A percentile compares a stretch with the other conserved stretches of the same genome.
phyloP scores from a whole-genome alignment of 2,797 vertebrate species.

The Sebastes iracundus region DNA sequence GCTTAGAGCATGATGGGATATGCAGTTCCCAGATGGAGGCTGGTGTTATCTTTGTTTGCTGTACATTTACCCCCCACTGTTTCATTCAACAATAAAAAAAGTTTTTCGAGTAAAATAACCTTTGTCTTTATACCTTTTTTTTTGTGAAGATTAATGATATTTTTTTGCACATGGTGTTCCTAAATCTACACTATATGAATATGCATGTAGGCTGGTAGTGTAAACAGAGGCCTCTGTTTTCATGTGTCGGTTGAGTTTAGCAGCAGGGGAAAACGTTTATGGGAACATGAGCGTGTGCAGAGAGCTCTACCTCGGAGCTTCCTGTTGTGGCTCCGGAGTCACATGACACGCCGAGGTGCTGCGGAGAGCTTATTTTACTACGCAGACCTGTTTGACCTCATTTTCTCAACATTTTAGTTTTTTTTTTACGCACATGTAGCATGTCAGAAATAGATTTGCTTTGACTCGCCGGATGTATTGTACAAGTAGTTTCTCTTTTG shows the following conservation, averaged over 20 bases:
- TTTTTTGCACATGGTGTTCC: neutral
- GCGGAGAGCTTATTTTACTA: slow-evolving; percentile 50
- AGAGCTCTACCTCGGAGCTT: slow-evolving; percentile 53
- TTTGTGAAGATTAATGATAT: neutral
- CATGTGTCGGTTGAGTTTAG: slow-evolving; percentile 34
- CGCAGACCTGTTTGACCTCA: slow-evolving; percentile 47
- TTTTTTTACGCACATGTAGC: neutral
- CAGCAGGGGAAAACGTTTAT: slow-evolving; percentile 36
- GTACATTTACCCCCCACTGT: slow-evolving; percentile 82
- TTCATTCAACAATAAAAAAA: slow-evolving; percentile 81
- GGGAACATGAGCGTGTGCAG: slow-evolving; percentile 39
- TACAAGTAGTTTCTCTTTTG: slow-evolving; percentile 42
- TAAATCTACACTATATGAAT: neutral
- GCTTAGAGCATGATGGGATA: slow-evolving; percentile 77
- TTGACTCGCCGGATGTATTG: slow-evolving; percentile 16
- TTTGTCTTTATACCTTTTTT: neutral
- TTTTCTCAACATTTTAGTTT: slow-evolving; percentile 20
- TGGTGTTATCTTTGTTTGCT: slow-evolving; percentile 81
- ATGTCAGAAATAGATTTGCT: slow-evolving; percentile 50
- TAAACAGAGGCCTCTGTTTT: neutral
- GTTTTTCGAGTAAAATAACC: slow-evolving; percentile 79
- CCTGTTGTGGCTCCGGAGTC: slow-evolving; percentile 73
- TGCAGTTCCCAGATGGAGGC: slow-evolving; percentile 65
- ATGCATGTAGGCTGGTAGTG: too few relatives aligned
- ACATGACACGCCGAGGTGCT: slow-evolving; percentile 43